These are phyloP conservation scores for Streblospio benedicti DNA, from an alignment of 1,140 invertebrate species.

Conservation along the genomic window DNA sequence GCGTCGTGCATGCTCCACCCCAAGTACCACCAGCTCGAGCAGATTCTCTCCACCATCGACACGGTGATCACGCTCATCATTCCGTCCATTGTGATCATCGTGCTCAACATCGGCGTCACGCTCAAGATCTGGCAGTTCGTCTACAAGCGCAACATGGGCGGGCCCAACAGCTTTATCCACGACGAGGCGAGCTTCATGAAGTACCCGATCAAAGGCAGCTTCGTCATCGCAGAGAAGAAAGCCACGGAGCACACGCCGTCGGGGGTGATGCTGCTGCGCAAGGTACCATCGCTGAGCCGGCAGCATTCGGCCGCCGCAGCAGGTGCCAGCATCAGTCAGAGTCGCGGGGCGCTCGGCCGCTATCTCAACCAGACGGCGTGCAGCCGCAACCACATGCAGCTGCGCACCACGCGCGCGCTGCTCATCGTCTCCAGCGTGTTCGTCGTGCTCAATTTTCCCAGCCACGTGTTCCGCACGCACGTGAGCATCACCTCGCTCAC, in stretches of 20 bases:
- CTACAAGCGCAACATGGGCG: conserved; percentile 35
- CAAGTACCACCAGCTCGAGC: background rate
- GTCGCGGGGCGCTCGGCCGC: conserved; percentile 18
- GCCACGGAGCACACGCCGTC: background rate
- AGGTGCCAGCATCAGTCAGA: background rate
- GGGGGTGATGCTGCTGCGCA: background rate
- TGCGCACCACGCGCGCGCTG: conserved; percentile 3
- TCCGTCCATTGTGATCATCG: conserved; percentile 56
- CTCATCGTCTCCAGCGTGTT: conserved; percentile 3
- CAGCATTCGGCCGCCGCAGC: background rate
- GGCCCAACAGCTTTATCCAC: background rate
- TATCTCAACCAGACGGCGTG: conserved; percentile 22
- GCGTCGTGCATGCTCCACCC: conserved; percentile 20
- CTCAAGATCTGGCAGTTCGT: conserved; percentile 58
- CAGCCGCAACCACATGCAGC: conserved; percentile 49
- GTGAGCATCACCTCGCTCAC: background rate
- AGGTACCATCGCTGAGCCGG: background rate
- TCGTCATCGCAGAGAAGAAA: background rate
- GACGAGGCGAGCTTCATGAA: background rate
- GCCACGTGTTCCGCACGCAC: conserved; percentile 5
- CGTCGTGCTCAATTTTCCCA: conserved; percentile 9
- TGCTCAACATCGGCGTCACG: conserved; percentile 63
- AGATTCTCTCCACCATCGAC: conserved; percentile 9
- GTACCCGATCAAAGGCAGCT: background rate
- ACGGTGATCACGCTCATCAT: conserved; percentile 12